Percentiles rank a stretch among this genome's conserved stretches.
Evolutionary conservation across 2,888 invertebrate species (phyloP).

Genomic region (Erannis defoliaria): DNA sequence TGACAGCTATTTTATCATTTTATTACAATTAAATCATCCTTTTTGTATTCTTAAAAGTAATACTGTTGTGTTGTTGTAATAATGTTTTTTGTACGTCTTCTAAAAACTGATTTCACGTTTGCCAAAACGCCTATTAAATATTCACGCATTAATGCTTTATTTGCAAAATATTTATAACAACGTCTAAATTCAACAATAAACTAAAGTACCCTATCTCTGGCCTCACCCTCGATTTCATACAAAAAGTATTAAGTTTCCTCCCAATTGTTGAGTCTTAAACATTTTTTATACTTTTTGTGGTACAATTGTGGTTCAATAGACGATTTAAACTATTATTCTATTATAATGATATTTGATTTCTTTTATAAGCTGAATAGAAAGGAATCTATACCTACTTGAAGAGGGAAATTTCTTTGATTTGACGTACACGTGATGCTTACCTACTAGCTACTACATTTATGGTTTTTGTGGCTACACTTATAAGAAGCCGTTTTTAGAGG

Average conservation of each 20-base stretch:
- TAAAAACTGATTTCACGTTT: neutral
- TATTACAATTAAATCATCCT: too few species aligned
- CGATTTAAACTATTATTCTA: constrained; percentile 34
- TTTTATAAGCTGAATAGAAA: constrained; percentile 15
- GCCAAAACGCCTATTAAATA: constrained; percentile 22
- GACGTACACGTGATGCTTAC: neutral
- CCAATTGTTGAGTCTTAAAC: constrained; percentile 22
- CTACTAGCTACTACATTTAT: constrained; percentile 4
- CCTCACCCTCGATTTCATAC: constrained; percentile 23
- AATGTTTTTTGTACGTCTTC: neutral
- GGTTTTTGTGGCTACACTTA: neutral
- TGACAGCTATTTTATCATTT: too few species aligned
- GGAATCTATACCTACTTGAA: constrained; percentile 25
- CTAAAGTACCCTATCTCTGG: constrained; percentile 11
- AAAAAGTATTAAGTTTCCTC: constrained; percentile 28
- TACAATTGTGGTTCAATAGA: constrained; percentile 24
- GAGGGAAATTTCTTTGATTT: constrained; percentile 13
- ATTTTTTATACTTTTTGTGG: constrained; percentile 31
- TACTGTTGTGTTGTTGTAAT: too few species aligned
- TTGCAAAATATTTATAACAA: constrained; percentile 49
- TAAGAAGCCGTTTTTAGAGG: neutral
- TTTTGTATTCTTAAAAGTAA: too few species aligned
- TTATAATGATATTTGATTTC: constrained; percentile 40
- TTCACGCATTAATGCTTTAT: constrained; percentile 48
- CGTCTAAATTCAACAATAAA: constrained; percentile 25